Conservation (phyloP, 37 sponge, comb jelly and placozoan genomes). For the Haliclona indistincta region DNA sequence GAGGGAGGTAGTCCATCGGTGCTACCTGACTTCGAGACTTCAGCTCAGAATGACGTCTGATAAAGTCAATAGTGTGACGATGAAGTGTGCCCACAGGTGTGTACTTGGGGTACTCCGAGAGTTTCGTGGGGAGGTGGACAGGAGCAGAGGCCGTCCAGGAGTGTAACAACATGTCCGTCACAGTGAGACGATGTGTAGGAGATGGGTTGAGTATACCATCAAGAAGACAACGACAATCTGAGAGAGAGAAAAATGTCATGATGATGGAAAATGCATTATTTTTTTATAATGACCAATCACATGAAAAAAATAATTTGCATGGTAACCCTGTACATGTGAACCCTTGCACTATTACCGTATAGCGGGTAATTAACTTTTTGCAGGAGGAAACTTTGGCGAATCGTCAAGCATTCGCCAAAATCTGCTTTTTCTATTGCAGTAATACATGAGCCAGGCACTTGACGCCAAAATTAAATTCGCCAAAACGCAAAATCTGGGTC, state of each 20-base stretch:
- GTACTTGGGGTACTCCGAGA: constrained; percentile 30
- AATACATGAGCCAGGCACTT: too few relatives aligned
- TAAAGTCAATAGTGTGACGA: too few relatives aligned
- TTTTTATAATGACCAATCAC: background rate
- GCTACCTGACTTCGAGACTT: too few relatives aligned
- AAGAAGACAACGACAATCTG: constrained; percentile 37
- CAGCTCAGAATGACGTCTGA: too few relatives aligned
- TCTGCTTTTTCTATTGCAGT: too few relatives aligned
- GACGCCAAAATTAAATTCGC: too few relatives aligned
- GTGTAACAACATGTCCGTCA: background rate
- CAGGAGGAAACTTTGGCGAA: too few relatives aligned
- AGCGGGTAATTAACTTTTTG: background rate
- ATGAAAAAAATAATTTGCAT: constrained; percentile 15
- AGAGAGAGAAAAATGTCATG: background rate
- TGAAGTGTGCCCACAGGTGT: constrained; percentile 43
- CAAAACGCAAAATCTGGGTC: too few relatives aligned
- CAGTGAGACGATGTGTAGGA: background rate
- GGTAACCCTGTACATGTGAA: background rate
- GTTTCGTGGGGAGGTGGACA: constrained; percentile 13
- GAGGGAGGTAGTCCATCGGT: too few relatives aligned
- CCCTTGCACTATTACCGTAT: background rate
- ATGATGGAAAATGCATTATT: background rate
- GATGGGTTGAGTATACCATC: constrained; percentile 16
- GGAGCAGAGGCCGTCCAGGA: constrained; percentile 30
- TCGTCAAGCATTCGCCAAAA: too few relatives aligned